These are phyloP conservation scores for Hanleya hanleyi DNA, from an alignment of 2,888 invertebrate species.

Conservation along the genomic window DNA sequence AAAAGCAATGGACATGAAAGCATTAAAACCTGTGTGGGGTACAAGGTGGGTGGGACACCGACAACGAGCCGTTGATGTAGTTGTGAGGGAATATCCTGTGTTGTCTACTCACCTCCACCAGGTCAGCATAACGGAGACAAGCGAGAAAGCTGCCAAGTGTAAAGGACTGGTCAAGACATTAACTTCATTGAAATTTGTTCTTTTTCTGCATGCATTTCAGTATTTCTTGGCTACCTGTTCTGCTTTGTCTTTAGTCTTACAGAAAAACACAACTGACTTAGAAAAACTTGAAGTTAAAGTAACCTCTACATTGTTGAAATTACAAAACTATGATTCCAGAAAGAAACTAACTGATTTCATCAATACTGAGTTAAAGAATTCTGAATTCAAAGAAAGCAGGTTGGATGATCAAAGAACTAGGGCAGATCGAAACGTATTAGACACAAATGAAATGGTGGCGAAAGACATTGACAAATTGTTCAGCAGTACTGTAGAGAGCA, in stretches of 20 bases:
- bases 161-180: neutral
- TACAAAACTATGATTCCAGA: neutral
- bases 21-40: neutral
- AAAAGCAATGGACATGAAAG: neutral
- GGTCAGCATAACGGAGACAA: neutral
- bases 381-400: neutral
- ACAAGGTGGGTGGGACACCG: neutral
- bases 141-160: neutral
- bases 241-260: neutral
- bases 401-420: too few relatives aligned
- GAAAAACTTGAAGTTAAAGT: neutral
- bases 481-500: neutral
- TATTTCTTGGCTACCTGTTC: neutral
- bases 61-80: neutral
- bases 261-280: neutral
- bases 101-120: neutral
- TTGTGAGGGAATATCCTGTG: neutral
- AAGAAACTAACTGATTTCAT: neutral
- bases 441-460: neutral
- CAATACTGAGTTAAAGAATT: neutral
- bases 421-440: too few relatives aligned
- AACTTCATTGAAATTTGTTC: neutral
- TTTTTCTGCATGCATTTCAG: neutral
- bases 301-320: neutral
- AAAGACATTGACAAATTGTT: neutral